These are phyloP conservation scores for Numida meleagris DNA, from an alignment of 2,113 vertebrate genomes.

Conservation along the genomic window DNA sequence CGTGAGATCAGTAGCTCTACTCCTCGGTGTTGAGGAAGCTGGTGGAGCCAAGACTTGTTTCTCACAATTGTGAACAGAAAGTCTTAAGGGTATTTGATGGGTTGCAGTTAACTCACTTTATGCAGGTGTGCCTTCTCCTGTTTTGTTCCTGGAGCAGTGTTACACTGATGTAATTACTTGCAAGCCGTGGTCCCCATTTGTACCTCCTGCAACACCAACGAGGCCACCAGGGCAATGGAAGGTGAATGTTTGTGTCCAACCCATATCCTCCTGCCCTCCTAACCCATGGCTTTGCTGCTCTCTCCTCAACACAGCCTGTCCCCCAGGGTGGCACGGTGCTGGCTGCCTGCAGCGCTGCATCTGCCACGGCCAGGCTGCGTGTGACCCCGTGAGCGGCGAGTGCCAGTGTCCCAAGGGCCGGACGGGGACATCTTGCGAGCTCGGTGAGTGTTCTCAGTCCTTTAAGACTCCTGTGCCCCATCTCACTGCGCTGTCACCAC, in stretches of 20 bases:
- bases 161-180: background rate
- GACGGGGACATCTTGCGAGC: constrained; percentile 74
- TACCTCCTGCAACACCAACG: background rate
- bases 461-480: background rate
- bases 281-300: background rate
- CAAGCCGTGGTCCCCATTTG: accelerated
- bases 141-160: background rate
- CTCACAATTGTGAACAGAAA: background rate
- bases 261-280: background rate
- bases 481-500: background rate
- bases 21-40: background rate
- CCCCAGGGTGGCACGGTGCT: constrained; percentile 63
- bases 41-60: background rate
- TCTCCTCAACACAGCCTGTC: constrained; percentile 66
- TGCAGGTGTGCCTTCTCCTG: background rate
- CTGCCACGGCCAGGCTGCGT: constrained; percentile 68
- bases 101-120: background rate
- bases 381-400: constrained; percentile 51
- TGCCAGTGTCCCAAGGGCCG: constrained; percentile 75
- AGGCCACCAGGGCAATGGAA: accelerated
- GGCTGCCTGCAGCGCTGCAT: constrained; percentile 72
- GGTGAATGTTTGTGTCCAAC: background rate
- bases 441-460: constrained; percentile 57
- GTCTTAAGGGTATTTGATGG: background rate
- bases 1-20: background rate